Evolutionary conservation across 2,113 vertebrate genomes (phyloP), one percentile per base, ranked within the genome.

Genomic region (Toxotes chatareus): DNA sequence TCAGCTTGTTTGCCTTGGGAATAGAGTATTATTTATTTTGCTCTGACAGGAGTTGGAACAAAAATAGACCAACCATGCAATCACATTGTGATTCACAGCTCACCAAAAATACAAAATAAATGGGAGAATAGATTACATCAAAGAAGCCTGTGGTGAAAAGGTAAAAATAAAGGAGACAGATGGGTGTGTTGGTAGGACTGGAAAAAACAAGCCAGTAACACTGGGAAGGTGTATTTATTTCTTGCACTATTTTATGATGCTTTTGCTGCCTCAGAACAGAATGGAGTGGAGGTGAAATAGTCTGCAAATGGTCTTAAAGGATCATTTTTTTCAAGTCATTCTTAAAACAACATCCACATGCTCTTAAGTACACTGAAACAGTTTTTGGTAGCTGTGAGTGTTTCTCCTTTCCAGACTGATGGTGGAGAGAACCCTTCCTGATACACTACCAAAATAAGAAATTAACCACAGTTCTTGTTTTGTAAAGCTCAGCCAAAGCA

Each of bases 31-130:
- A 27, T 53, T 69, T 36, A 17, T 53, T 47, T 51, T 59, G 73
- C 4, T 68, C 55, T 61, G 36, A 44, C 16, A 55, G 57, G 56
- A 47, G 47, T 31, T 68, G 44, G 34, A 83, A 46, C 53, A 71
- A 44, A 67, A 67, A 71, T 31, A 77, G 32, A 57, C 16, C 32
- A 47, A 57, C 6, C 2, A 59, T 59, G 47, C 47, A 44, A 49
- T 66, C 55, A n/a, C 12, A 60, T n/a, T 76, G 31, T 72, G 73
- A 86, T 67, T 78, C 73, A 81, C 47, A 79, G 62, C 31, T 79
- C 74, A 55, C 14, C 11, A 5, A 66, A 64, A 75, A 75, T 42
- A 71, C 21, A 4, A 47, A 40, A 83, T 56, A 16, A 62, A 84
- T 49, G 19, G 8, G 14, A 63, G n/a, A 31, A 79, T 34, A 46